Conservation (phyloP, 2,113 vertebrate genomes). For the Empidonax traillii region DNA sequence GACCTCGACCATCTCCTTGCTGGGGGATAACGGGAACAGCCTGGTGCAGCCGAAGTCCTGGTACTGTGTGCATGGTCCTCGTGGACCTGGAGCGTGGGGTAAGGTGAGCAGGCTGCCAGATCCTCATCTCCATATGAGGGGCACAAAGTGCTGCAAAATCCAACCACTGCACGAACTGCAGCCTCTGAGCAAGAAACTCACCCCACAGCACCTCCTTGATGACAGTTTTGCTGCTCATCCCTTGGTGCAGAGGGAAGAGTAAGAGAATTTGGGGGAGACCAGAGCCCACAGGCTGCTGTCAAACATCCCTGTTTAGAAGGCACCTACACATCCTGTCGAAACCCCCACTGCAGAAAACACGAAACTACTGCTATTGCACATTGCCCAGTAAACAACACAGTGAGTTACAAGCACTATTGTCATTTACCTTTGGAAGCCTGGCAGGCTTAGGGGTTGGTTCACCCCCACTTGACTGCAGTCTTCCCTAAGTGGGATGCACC, state of each 20-base stretch:
- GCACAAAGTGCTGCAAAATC: fast-evolving
- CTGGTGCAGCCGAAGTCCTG: fast-evolving
- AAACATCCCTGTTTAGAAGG: neutral
- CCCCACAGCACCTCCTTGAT: fast-evolving
- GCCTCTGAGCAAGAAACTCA: neutral
- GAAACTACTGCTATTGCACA: neutral
- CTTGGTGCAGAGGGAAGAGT: neutral
- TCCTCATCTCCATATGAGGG: fast-evolving
- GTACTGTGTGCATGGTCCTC: fast-evolving
- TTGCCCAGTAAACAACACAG: neutral
- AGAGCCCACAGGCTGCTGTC: neutral
- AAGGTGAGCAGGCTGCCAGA: neutral
- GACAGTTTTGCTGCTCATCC: too few relatives aligned
- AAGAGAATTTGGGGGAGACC: neutral
- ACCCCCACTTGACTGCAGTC: neutral
- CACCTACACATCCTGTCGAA: neutral
- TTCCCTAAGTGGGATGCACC: neutral
- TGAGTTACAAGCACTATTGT: neutral
- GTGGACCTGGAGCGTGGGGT: fast-evolving
- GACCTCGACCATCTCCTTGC: fast-evolving
- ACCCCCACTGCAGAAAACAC: neutral
- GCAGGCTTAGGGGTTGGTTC: neutral
- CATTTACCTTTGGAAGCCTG: neutral
- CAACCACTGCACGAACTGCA: neutral
- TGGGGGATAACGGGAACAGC: fast-evolving